These are phyloP conservation scores for Chrosomus eos DNA, from an alignment of 2,797 vertebrate genomes.

Conservation along the genomic window DNA sequence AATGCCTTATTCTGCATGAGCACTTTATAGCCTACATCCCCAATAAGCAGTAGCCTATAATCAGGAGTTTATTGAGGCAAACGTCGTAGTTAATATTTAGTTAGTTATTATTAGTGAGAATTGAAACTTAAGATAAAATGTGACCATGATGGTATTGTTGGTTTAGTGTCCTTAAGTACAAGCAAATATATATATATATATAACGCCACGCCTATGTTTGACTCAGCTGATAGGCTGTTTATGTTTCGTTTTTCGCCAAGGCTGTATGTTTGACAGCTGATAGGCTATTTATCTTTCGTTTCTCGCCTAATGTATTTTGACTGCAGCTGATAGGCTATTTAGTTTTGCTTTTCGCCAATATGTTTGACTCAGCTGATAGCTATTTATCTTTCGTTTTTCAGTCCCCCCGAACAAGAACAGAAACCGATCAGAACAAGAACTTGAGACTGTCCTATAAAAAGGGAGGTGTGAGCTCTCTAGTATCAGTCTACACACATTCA, in stretches of 20 bases:
- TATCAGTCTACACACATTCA: neutral
- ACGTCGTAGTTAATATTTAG: neutral
- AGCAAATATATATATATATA: no score
- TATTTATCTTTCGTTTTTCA: slow-evolving; percentile 30
- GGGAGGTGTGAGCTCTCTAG: neutral
- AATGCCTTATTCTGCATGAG: no score
- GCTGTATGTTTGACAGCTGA: neutral
- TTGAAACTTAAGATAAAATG: neutral
- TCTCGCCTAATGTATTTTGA: no score
- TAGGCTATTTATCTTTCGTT: slow-evolving; percentile 10
- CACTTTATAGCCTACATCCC: no score
- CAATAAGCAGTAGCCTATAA: no score
- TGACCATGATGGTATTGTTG: no score
- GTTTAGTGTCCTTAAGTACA: neutral
- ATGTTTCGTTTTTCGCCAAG: neutral
- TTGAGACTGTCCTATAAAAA: neutral
- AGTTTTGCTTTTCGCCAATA: neutral
- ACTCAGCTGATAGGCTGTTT: no score
- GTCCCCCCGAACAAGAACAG: neutral
- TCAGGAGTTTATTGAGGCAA: no score
- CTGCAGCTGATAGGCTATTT: no score
- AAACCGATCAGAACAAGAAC: neutral
- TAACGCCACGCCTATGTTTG: neutral
- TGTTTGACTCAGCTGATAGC: neutral
- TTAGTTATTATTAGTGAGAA: neutral